Percentiles rank a stretch among this genome's conserved stretches.
These are phyloP conservation scores for Ceratina japonica DNA, from an alignment of 1,140 invertebrate species.

Conservation along the genomic window DNA sequence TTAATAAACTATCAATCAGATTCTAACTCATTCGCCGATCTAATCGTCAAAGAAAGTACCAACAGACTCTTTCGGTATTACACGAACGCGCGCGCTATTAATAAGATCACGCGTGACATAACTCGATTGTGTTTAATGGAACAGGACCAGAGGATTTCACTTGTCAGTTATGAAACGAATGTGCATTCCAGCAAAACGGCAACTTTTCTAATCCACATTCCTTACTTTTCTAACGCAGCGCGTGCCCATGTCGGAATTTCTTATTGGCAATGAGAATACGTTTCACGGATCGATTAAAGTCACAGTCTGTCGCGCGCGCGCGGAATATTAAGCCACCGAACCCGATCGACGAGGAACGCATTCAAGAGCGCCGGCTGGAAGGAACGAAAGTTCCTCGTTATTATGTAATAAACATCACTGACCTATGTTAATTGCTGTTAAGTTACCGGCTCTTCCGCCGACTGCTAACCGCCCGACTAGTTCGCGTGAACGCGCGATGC, in stretches of 20 bases:
- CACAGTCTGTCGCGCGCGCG: neutral
- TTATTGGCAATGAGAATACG: neutral
- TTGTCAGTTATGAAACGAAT: constrained; percentile 20
- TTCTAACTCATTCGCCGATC: no score
- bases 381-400: neutral
- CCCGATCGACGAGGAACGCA: neutral
- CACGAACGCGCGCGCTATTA: neutral
- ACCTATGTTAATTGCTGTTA: constrained; percentile 40
- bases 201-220: constrained; percentile 16
- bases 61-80: neutral
- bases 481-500: constrained; percentile 10
- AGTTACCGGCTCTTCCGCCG: constrained; percentile 4
- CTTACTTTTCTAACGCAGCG: neutral
- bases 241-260: neutral
- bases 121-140: constrained; percentile 22
- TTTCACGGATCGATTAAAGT: constrained; percentile 13
- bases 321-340: constrained; percentile 7
- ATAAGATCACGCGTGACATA: neutral
- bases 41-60: neutral
- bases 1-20: neutral
- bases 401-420: constrained; percentile 43
- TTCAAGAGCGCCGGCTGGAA: neutral
- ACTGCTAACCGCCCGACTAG: constrained; percentile 26
- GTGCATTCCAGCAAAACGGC: neutral
- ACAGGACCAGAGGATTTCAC: constrained; percentile 36